Evolutionary conservation across 2,888 invertebrate genomes (phyloP), one percentile per base, ranked within the genome.

Genomic region (Trichopoda pennipes): DNA sequence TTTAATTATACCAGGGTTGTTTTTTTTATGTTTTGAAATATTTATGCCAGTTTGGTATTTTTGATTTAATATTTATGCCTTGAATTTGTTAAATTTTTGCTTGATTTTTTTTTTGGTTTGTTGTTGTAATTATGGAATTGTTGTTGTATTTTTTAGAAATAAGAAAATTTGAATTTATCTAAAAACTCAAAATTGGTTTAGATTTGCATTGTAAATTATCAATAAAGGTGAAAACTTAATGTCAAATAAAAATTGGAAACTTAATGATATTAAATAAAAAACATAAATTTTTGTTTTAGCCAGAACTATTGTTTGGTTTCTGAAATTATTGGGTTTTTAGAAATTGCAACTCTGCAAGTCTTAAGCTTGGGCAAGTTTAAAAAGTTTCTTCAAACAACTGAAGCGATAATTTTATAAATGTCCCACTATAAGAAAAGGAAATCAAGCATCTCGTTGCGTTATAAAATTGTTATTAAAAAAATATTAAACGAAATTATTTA

Each of bases 121-220:
- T 10, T 79, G 51, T 70, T 80, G 73, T 72, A 68, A 70, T 72
- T 79, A 78, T 82, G 79, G 66, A 73, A 55, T 47, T 66, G 72
- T 79, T 79, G 69, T 80, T 78, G 81, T 63, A 56, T 72, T 63
- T 55, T 56, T 49, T 17, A 44, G 53, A 78, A 76, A 76, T 69
- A 9, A 63, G 66, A 74, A 76, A 68, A 64, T 58, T 42, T 64
- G 72, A 61, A 58, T 56, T 76, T 63, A 58, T 12, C 74, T 44
- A 73, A 70, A 28, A 84, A 84, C 64, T 78, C 23, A 78, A 80
- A 84, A 87, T 88, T 88, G 88, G 88, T 88, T 88, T 87, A 88
- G 88, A 88, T 88, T 85, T 72, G 58, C 58, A 64, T 81, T 38
- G n/a, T 85, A 86, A 84, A 1, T 16, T 68, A 64, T 60, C 51